phyloP scores from a whole-genome alignment of 2,888 invertebrate species.

The Girardia tigrina region DNA sequence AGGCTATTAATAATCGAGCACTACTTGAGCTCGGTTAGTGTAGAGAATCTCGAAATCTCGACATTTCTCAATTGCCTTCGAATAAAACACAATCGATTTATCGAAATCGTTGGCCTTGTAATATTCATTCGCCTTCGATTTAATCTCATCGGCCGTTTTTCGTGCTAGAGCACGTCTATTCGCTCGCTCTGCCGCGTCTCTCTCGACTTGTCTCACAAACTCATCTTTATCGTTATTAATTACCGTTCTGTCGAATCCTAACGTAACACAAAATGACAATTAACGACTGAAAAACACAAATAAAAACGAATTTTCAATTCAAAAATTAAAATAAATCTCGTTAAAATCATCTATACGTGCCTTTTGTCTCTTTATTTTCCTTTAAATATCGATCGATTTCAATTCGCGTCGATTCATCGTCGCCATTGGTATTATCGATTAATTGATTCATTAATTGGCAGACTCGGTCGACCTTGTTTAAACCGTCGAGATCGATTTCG shows the following conservation, averaged over 20 bases:
- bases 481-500: not conserved
- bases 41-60: not conserved
- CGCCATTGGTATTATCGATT: not conserved
- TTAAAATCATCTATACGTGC: not conserved
- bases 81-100: not conserved
- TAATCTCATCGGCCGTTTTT: not conserved
- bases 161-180: not conserved
- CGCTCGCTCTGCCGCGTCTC: not conserved
- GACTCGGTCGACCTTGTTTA: not conserved
- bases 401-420: not conserved
- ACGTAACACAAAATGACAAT: no score
- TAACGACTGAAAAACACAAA: no score
- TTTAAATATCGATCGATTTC: not conserved
- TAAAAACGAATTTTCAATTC: no score
- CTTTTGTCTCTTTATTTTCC: not conserved
- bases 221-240: not conserved
- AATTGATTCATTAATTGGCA: not conserved
- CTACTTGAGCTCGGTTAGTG: not conserved
- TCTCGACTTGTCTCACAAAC: not conserved
- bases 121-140: not conserved
- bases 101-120: slow-evolving; percentile 8
- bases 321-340: not conserved
- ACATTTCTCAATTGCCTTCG: not conserved
- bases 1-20: no score
- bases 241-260: not conserved